These are phyloP conservation scores for Connochaetes taurinus DNA, from an alignment of 2,113 vertebrate genomes.

Conservation along the genomic window DNA sequence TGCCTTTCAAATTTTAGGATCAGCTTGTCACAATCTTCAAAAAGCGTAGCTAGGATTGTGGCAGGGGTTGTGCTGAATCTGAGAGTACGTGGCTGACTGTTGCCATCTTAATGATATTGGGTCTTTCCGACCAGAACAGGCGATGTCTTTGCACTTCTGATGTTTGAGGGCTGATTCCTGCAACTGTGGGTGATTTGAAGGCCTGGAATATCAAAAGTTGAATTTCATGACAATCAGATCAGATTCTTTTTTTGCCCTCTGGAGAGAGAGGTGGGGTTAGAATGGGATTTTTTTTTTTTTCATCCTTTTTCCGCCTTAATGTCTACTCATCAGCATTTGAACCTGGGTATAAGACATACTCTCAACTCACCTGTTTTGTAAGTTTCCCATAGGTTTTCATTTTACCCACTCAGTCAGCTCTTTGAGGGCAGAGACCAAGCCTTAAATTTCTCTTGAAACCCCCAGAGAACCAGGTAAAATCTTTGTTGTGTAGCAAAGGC, in stretches of 20 bases:
- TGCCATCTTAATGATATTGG: not conserved
- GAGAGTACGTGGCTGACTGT: not conserved
- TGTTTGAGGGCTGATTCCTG: not conserved
- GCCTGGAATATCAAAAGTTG: not conserved
- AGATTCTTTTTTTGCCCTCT: not conserved
- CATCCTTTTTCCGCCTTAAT: not conserved
- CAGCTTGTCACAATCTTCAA: not conserved
- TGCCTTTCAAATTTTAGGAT: not conserved
- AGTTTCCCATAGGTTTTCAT: not conserved
- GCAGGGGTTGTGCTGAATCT: not conserved
- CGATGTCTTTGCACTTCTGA: not conserved
- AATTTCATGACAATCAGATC: not conserved
- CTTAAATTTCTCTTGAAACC: not conserved
- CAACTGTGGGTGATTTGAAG: not conserved
- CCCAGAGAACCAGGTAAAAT: not conserved
- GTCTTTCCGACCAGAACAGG: not conserved
- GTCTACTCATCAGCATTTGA: not conserved
- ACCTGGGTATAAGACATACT: not conserved
- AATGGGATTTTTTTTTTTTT: not conserved
- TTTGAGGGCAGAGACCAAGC: not conserved
- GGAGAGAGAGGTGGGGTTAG: not conserved
- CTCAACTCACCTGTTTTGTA: not conserved
- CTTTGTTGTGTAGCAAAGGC: not conserved
- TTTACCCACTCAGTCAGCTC: not conserved
- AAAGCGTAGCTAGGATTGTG: not conserved